Evolutionary conservation across 2,797 vertebrate species (phyloP).

Genomic region (Balearica regulorum): DNA sequence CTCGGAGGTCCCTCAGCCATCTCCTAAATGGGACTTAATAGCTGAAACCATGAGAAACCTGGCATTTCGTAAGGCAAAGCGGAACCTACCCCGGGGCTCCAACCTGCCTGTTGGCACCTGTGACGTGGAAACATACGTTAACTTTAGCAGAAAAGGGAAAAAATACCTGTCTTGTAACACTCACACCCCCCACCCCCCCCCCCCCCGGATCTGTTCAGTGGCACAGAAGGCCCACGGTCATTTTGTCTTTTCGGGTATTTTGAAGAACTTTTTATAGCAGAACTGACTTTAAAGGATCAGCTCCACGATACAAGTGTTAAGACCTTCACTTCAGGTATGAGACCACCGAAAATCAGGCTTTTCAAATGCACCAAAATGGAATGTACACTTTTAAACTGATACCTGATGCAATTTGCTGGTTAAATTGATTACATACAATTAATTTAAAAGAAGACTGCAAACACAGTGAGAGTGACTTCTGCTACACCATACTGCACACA

Average conservation of each 20-base stretch:
- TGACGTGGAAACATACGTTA: rapidly evolving
- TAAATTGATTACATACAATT: background rate
- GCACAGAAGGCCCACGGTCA: too few relatives aligned
- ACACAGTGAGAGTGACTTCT: background rate
- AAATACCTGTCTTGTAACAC: background rate
- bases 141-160: rapidly evolving
- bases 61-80: background rate
- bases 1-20: background rate
- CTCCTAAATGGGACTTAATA: rapidly evolving
- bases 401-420: background rate
- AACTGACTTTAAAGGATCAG: background rate
- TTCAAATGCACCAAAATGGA: background rate
- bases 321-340: background rate
- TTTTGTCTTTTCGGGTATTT: background rate
- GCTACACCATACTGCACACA: rapidly evolving
- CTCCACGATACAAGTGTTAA: background rate
- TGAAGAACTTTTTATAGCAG: background rate
- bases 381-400: rapidly evolving
- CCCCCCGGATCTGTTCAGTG: background rate
- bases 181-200: rapidly evolving
- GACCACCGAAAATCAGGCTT: background rate
- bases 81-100: background rate
- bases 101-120: background rate
- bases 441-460: background rate
- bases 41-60: background rate